Base-by-base conservation (phyloP, 2,888 invertebrate genomes). In the Melanostoma scalare region DNA sequence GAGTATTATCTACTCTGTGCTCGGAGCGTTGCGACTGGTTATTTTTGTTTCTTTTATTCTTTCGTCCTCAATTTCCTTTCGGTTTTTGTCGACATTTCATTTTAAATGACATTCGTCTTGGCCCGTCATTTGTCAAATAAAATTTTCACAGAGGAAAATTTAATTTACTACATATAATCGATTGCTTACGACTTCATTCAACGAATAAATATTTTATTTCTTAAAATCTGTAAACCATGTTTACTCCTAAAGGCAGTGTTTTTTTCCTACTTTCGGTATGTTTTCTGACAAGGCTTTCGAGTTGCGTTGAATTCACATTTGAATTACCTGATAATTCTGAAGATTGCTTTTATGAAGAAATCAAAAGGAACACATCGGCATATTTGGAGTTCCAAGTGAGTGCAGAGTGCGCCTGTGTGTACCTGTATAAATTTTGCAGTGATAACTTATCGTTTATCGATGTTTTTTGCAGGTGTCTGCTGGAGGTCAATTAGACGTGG, bases 401-500 rank as follows among this genome's bases (percentile, higher is more conserved):
- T 76, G 33, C 3, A 20, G 20, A 20, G 20, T 20, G 20, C 20
- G 20, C 20, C 20, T 20, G 20, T 20, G 20, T 20, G 20, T 20
- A 20, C 20, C 20, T 20, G 20, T 20, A 1, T 20, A 1, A 1
- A 20, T 20, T 20, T 20, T 20, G 20, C 3, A 73, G 76, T 72
- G 31, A 38, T 68, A 81, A 73, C 44, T 82, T 89, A 20, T 20
- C 20, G 20, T 20, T 20, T 1, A 20, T 20, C 20, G 1, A 20
- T 20, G 20, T 44, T 20, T 20, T 8, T 74, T 65, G 65, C 92
- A 99, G 98, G 99, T 99, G 52, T 98, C 99, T 10, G 98, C 98
- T 35, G 99, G 99, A 71, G 99, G 99, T 1, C 98, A 99, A 89
- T 98, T 99, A 91, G 99, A 99, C 92, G 99, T 99, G 53, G 99